Evolutionary conservation across 2,113 vertebrate species (phyloP), one percentile per base, ranked within the genome.

Genomic region (Heteronetta atricapilla): DNA sequence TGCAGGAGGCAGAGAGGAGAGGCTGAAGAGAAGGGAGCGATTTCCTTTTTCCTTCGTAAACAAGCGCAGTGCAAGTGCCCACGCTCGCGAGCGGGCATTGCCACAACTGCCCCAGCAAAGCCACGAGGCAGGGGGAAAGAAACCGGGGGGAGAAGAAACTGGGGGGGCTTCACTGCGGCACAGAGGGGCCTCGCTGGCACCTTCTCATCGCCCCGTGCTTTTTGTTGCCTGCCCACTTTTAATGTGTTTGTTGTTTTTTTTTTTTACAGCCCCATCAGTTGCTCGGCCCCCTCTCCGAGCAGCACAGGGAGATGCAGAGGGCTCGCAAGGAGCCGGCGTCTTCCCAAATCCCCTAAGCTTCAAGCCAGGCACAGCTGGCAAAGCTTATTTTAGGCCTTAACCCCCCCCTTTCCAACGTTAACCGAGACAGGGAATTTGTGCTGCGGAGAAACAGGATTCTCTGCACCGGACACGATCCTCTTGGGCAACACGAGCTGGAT

Each of bases 1-100:
- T 38, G 53, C 42, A 72, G 52, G 42, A 83, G 64, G 77, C 73
- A 93, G 70, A 94, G 81, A 38, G 56, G 75, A 89, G 63, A 78
- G 29, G 60, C 86, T 88, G 59, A 86, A 42, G 72, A 86, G 79
- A 88, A 77, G 60, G 33, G 60, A 95, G 56, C 21, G 21, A 34
- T 36, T 66, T 21, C 28, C 36, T 28, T n/a, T 25, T 11, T 28
- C 2, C n/a, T 50, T 46, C 63, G 56, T 42, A 58, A 66, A 28
- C n/a, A 73, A 93, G 53, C 52, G 58, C 74, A 55, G 20, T 7
- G 70, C 63, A 23, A 19, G 29, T 2, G 3, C 26, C 64, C 60
- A 48, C 3, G 34, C 10, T 34, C 31, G 22, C 4, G n/a, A 76
- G 34, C 29, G 33, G 42, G 1, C 13, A 52, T 63, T 87, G 63